Conservation (phyloP, 2,797 vertebrate species). For the Poeciliopsis turneri region DNA sequence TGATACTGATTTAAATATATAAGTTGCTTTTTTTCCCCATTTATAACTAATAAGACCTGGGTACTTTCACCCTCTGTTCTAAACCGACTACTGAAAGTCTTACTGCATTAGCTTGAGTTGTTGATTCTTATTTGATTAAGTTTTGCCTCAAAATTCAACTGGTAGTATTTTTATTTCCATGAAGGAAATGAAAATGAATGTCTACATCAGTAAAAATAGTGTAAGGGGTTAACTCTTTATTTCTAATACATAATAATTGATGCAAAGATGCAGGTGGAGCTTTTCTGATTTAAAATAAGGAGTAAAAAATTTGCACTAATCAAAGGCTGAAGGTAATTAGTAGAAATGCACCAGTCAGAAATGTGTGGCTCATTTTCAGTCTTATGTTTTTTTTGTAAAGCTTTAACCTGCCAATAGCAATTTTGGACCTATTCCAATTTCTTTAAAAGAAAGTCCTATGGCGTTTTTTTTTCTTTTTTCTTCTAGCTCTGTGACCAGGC, state of each 20-base stretch:
- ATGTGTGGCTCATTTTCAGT: not conserved
- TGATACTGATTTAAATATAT: constrained; percentile 34
- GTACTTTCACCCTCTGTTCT: constrained; percentile 46
- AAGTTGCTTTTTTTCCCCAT: constrained; percentile 28
- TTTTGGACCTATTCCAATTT: not conserved
- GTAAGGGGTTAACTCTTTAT: constrained; percentile 23
- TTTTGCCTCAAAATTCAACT: not conserved
- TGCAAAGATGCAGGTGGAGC: constrained; percentile 14
- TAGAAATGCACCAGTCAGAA: not conserved
- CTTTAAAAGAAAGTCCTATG: not conserved
- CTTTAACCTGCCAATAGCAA: not conserved
- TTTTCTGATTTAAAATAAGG: constrained; percentile 5
- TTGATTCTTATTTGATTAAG: constrained; percentile 11
- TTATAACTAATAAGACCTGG: constrained; percentile 43
- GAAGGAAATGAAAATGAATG: not conserved
- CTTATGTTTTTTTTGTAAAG: not conserved
- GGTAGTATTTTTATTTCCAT: not conserved
- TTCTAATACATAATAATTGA: constrained; percentile 9
- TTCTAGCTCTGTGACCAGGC: not conserved
- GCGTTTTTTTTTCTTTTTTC: not conserved
- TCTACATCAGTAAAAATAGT: not conserved
- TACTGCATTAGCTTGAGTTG: not conserved
- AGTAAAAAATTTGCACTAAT: constrained; percentile 3
- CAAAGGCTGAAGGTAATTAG: not conserved
- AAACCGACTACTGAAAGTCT: constrained; percentile 36